Conservation (phyloP, 2,888 invertebrate species). For the Rotaria socialis region DNA sequence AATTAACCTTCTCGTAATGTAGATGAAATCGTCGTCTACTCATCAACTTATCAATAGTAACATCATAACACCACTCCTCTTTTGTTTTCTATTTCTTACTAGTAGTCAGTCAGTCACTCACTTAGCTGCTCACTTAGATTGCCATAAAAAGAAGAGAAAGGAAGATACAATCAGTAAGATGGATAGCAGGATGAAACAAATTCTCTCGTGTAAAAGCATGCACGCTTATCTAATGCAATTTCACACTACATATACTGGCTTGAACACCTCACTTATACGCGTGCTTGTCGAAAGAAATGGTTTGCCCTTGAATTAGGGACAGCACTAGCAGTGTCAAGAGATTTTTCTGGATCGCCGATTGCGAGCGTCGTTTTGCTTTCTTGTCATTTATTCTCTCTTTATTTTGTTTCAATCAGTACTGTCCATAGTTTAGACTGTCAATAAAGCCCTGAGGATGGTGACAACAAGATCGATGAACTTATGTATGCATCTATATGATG, state of each 20-base stretch:
- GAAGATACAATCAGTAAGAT: constrained; percentile 29
- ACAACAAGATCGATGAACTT: not conserved
- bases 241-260: not conserved
- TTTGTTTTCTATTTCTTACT: not conserved
- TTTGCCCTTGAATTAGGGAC: not conserved
- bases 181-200: constrained; percentile 26
- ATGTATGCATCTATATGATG: not conserved
- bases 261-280: constrained; percentile 12
- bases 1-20: not conserved
- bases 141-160: not conserved
- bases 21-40: constrained; percentile 8
- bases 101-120: not conserved
- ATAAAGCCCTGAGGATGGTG: constrained; percentile 22
- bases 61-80: not conserved
- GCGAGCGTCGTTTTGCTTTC: too few relatives aligned
- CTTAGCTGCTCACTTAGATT: constrained; percentile 6
- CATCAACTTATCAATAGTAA: constrained; percentile 22
- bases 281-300: constrained; percentile 7
- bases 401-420: not conserved
- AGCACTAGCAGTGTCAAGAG: not conserved
- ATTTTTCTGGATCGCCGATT: not conserved
- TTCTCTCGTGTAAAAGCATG: constrained; percentile 22
- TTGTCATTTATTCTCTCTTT: not conserved
- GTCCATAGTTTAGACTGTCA: not conserved
- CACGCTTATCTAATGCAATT: constrained; percentile 29